Percentiles rank a stretch among this genome's conserved stretches.
phyloP scores from a whole-genome alignment of 2,888 invertebrate species.

The Xestia xanthographa region DNA sequence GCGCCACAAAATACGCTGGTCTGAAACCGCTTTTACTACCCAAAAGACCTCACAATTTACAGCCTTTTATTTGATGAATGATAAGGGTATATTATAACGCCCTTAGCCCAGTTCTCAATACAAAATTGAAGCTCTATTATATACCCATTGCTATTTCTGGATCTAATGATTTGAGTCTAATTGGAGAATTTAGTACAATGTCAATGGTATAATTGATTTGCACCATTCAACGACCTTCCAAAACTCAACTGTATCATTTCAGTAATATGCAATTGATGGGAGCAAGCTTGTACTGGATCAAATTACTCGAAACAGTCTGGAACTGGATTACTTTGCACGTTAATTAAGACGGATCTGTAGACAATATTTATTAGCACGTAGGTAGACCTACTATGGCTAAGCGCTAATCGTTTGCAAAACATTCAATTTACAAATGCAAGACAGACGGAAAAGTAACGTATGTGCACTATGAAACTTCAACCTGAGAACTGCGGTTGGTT shows the following conservation, averaged over 20 bases:
- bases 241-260: conserved; percentile 50
- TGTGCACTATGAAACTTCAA: too few species aligned
- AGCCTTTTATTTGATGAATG: not conserved
- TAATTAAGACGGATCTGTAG: too few species aligned
- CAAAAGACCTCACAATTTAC: not conserved
- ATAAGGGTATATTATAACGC: not conserved
- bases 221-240: conserved; percentile 37
- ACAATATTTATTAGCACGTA: not conserved
- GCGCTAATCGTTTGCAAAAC: not conserved
- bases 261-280: conserved; percentile 40
- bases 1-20: not conserved
- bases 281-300: conserved; percentile 52
- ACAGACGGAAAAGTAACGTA: too few species aligned
- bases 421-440: not conserved
- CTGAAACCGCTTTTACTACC: not conserved
- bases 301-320: conserved; percentile 30
- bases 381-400: not conserved
- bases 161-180: conserved; percentile 19
- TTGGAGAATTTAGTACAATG: conserved; percentile 39
- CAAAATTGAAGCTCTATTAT: conserved; percentile 2
- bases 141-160: conserved; percentile 2
- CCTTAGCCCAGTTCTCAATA: not conserved
- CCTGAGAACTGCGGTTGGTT: too few species aligned
- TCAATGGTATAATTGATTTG: conserved; percentile 52
- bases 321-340: conserved; percentile 32